Evolutionary conservation across 1,140 invertebrate species (phyloP), one percentile per base, ranked within the genome.

Genomic region (Venturia canescens): DNA sequence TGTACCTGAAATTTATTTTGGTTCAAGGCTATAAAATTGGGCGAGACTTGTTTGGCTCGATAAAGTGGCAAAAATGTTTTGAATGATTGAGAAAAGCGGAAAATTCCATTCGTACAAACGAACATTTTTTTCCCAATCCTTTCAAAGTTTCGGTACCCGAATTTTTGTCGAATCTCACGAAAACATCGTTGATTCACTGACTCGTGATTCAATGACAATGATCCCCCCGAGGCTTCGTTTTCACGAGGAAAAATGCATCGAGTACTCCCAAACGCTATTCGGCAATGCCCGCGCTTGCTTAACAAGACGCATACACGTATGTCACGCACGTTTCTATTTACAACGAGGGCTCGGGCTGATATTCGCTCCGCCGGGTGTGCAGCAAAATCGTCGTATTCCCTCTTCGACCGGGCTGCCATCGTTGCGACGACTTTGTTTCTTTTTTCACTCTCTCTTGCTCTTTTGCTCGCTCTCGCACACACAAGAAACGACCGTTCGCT

Each of bases 321-420:
- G 66, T 69, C 66, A 69, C 66, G 66, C 66, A 69, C 66, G 66
- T 69, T 69, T 69, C 66, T 31, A 69, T 69, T 69, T 69, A 69
- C 66, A 69, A 69, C 66, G 66, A 69, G 66, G 66, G 66, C 29
- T 29, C 27, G 66, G 66, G 13, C 29, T 15, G 66, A 69, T 69
- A 69, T 69, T 69, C 66, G 26, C 26, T 23, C 26, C 60, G 66
- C 66, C 66, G 66, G 66, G 66, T 69, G 66, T 69, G 26, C 66
- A 29, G 66, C 66, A 69, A n/a, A n/a, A 69, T n/a, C 66, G 66
- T 11, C 27, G 66, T 63, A 63, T 69, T 69, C 66, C 29, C 66
- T 69, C 60, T 63, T 26, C 66, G 66, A 31, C 66, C 27, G 66
- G 66, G 66, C n/a, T 69, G 27, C 66, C 66, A 69, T 31, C 66